A percentile compares a stretch with the other conserved stretches of the same genome.
phyloP scores from a whole-genome alignment of 2,888 invertebrate species.

The Adela reaumurella region DNA sequence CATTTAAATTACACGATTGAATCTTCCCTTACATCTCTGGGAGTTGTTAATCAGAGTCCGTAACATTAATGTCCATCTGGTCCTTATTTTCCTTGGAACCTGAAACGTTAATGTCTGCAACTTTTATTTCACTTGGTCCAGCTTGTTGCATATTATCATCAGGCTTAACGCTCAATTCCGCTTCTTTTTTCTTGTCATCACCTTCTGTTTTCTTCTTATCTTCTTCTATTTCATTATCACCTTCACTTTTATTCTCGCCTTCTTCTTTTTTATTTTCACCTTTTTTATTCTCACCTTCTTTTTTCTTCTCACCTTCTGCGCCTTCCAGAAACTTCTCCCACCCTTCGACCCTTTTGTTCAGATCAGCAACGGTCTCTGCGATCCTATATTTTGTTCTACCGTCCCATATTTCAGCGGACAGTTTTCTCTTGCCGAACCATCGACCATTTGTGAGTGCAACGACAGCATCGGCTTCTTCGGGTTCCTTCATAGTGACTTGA shows the following conservation, averaged over 20 bases:
- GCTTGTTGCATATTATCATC: too few relatives aligned
- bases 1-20: too few relatives aligned
- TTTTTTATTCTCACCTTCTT: background rate
- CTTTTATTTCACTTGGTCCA: too few relatives aligned
- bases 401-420: slow-evolving; percentile 90
- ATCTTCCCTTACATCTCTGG: too few relatives aligned
- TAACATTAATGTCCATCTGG: too few relatives aligned
- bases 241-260: background rate
- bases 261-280: background rate
- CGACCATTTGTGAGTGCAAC: slow-evolving; percentile 83
- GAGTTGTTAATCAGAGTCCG: too few relatives aligned
- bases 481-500: slow-evolving; percentile 83
- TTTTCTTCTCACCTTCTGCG: slow-evolving; percentile 31
- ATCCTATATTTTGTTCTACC: slow-evolving; percentile 91
- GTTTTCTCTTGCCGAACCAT: slow-evolving; percentile 82
- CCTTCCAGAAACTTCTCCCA: slow-evolving; percentile 83
- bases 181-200: too few relatives aligned
- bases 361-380: slow-evolving; percentile 86
- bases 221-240: too few relatives aligned
- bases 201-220: too few relatives aligned
- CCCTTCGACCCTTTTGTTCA: slow-evolving; percentile 72
- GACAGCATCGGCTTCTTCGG: slow-evolving; percentile 90
- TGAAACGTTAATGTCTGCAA: too few relatives aligned
- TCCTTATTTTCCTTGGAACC: too few relatives aligned
- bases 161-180: too few relatives aligned